Evolutionary conservation across 2,888 invertebrate species (phyloP), one percentile per base, ranked within the genome.

Genomic region (Oxycera nigricornis): DNA sequence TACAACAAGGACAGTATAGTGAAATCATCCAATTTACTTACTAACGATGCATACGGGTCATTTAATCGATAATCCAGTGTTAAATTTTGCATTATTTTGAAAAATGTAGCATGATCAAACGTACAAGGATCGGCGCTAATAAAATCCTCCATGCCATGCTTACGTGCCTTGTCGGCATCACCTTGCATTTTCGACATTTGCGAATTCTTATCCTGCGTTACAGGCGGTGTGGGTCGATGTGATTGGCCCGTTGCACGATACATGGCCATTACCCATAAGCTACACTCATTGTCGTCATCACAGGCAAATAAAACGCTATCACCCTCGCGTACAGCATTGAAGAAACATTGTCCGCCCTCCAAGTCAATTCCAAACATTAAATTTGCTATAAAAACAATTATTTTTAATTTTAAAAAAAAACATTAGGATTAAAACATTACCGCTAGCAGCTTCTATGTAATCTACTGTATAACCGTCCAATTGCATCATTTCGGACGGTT

Each of bases 401-500:
- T n/a, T n/a, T 22, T 24, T 4, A 2, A 68, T 68, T 26, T 17
- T 9, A 17, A 57, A n/a, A 59, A 2, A 30, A 62, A 2, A 30
- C 11, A 73, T 28, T 17, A 30, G 20, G 31, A 26, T 35, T 59
- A 22, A 20, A n/a, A n/a, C 14, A 87, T 87, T 87, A 96, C 96
- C 96, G 87, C 94, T 94, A 79, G 95, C 94, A 80, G 96, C 91
- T 87, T 99, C 98, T 82, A 97, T 97, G 86, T 99, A 99, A 86
- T 99, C 99, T 52, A 99, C 98, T 55, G 98, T 99, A 86, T 97
- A 99, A 20, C 97, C 98, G 86, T 99, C 99, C 74, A 99, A 88
- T 86, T 98, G 98, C 94, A 98, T 96, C 95, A 99, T 98, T 87
- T 99, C 99, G 28, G 97, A 96, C 14, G 99, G 99, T 86, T 99